A percentile compares a stretch with the other conserved stretches of the same genome.
Conservation (phyloP, 1,140 invertebrate species). For the Asobara japonica region DNA sequence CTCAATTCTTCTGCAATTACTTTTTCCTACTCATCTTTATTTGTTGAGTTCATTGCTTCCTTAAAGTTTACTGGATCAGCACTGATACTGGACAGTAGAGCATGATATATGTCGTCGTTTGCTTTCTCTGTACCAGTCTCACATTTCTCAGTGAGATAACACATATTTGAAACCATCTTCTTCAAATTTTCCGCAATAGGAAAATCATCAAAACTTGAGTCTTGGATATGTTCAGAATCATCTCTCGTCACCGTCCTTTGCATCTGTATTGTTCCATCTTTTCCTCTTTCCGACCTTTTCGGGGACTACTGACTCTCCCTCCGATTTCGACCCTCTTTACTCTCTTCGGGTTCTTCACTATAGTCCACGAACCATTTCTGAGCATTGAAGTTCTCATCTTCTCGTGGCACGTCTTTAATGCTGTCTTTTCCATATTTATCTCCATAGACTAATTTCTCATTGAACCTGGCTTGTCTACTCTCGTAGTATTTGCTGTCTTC, state of each 20-base stretch:
- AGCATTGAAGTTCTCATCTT: no score
- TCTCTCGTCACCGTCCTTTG: background rate
- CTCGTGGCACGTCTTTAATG: no score
- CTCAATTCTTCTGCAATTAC: background rate
- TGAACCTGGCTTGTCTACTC: constrained; percentile 20
- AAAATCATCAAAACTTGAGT: background rate
- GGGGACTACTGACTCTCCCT: constrained; percentile 9
- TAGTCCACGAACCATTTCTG: no score
- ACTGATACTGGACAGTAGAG: background rate
- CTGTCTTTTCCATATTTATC: no score
- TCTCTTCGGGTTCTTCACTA: constrained; percentile 11
- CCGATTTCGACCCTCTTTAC: background rate
- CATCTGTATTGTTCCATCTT: background rate
- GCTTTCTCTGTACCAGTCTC: background rate
- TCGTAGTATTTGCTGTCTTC: constrained; percentile 30
- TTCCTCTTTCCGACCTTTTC: background rate
- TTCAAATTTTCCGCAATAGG: background rate
- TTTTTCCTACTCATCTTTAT: constrained; percentile 11
- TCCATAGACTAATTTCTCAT: no score
- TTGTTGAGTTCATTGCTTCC: background rate
- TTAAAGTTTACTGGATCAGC: background rate
- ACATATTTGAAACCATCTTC: no score
- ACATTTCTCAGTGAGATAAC: background rate
- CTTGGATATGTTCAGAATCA: background rate
- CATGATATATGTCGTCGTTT: background rate